These are phyloP conservation scores for Portevinia maculata DNA, from an alignment of 2,888 invertebrate genomes.

Conservation along the genomic window DNA sequence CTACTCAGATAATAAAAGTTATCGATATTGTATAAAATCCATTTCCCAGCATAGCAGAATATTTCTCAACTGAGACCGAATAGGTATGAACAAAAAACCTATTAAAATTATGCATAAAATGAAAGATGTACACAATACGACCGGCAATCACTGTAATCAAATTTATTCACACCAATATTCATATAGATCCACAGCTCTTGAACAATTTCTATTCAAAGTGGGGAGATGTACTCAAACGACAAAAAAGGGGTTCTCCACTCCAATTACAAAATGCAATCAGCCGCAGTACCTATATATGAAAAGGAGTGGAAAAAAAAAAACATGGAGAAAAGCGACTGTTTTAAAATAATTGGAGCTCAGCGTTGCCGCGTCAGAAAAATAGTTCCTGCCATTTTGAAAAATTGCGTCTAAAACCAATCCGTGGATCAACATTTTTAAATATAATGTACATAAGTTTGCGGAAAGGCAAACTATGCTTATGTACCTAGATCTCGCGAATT, in stretches of 20 bases:
- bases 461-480: too few relatives aligned
- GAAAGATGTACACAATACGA: background rate
- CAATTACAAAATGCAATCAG: constrained; percentile 64
- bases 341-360: constrained; percentile 38
- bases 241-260: constrained; percentile 26
- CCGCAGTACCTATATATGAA: constrained; percentile 31
- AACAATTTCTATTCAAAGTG: constrained; percentile 23
- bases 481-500: too few relatives aligned
- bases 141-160: constrained; percentile 32
- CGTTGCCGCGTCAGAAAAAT: too few relatives aligned
- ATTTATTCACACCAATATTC: constrained; percentile 35
- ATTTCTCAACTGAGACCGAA: background rate
- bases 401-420: too few relatives aligned
- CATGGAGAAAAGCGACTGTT: constrained; percentile 33
- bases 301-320: constrained; percentile 12
- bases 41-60: constrained; percentile 35
- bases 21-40: constrained; percentile 40
- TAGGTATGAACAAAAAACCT: constrained; percentile 8
- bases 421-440: too few relatives aligned
- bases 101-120: constrained; percentile 47
- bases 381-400: too few relatives aligned
- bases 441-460: too few relatives aligned
- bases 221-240: constrained; percentile 15
- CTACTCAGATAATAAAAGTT: constrained; percentile 5
- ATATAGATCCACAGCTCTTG: background rate